Conservation (phyloP, 2,797 vertebrate species). For the Rhinogobio ventralis region DNA sequence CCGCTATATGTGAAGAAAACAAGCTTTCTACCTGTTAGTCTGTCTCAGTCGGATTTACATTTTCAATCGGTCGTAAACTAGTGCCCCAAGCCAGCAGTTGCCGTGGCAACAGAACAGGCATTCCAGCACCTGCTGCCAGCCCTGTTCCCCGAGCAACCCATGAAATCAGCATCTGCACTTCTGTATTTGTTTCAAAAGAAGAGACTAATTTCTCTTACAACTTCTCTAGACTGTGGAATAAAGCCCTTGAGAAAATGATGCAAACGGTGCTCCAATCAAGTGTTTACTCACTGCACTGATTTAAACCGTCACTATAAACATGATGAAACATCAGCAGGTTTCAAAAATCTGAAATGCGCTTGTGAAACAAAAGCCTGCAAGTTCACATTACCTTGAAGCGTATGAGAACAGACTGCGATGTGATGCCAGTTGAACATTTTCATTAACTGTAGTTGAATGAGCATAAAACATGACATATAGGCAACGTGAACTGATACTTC, state of each 20-base stretch:
- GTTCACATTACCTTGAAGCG: not conserved
- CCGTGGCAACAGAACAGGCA: conserved; percentile 79
- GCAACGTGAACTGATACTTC: conserved; percentile 4
- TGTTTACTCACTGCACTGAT: conserved; percentile 25
- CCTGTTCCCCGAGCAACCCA: conserved; percentile 46
- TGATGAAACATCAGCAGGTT: conserved; percentile 32
- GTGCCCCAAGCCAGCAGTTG: conserved; percentile 74
- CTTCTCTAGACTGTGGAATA: conserved; percentile 17
- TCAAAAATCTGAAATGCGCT: conserved; percentile 11
- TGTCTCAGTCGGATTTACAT: conserved; percentile 35
- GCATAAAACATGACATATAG: not conserved
- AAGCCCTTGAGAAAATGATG: conserved; percentile 26
- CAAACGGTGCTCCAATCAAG: conserved; percentile 30
- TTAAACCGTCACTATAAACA: conserved; percentile 19
- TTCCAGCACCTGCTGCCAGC: conserved; percentile 51
- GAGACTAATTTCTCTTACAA: not conserved
- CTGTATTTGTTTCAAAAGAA: conserved; percentile 28
- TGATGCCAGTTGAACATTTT: conserved; percentile 7
- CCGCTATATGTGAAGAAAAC: conserved; percentile 6
- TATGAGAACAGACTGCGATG: not conserved
- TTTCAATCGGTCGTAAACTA: conserved; percentile 35
- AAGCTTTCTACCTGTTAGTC: conserved; percentile 8
- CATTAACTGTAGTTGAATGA: conserved; percentile 7
- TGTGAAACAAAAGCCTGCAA: conserved; percentile 1
- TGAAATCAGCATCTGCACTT: conserved; percentile 46